Conservation (phyloP, 2,888 invertebrate species). For the Tricholauxania praeusta region DNA sequence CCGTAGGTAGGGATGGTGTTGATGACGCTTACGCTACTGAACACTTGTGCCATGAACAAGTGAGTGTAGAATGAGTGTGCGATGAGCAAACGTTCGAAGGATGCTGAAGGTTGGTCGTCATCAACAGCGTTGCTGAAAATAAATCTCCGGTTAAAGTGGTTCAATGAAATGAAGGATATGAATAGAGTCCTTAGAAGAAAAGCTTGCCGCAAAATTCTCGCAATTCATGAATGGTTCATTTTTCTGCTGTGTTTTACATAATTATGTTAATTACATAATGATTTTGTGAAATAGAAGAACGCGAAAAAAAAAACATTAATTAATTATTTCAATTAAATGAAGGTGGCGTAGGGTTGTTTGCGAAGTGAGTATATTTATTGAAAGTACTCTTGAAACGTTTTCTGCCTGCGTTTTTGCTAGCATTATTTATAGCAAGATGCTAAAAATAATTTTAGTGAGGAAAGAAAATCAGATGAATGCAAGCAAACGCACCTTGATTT, state of each 20-base stretch:
- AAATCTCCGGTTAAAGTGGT: not conserved
- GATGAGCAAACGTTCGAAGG: constrained; percentile 16
- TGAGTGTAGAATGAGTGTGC: not conserved
- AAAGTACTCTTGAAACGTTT: not conserved
- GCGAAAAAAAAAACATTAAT: too few species aligned
- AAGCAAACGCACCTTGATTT: too few species aligned
- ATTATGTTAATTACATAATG: not conserved
- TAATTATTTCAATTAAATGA: too few species aligned
- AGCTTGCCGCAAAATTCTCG: not conserved
- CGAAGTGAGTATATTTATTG: not conserved
- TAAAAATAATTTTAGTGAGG: too few species aligned
- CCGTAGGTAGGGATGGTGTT: too few species aligned
- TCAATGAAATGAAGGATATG: not conserved
- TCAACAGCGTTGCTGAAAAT: constrained; percentile 11
- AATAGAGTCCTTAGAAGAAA: not conserved
- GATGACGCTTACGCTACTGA: too few species aligned
- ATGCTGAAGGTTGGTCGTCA: constrained; percentile 17
- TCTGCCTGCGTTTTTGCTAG: too few species aligned
- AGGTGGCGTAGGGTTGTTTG: too few species aligned
- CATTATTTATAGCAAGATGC: too few species aligned
- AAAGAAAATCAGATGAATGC: too few species aligned
- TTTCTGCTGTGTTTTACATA: not conserved
- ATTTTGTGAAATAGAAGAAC: not conserved
- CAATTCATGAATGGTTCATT: not conserved
- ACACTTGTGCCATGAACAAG: not conserved